Evolutionary conservation across 2,888 invertebrate species (phyloP).

Genomic region (Eilema caniola): DNA sequence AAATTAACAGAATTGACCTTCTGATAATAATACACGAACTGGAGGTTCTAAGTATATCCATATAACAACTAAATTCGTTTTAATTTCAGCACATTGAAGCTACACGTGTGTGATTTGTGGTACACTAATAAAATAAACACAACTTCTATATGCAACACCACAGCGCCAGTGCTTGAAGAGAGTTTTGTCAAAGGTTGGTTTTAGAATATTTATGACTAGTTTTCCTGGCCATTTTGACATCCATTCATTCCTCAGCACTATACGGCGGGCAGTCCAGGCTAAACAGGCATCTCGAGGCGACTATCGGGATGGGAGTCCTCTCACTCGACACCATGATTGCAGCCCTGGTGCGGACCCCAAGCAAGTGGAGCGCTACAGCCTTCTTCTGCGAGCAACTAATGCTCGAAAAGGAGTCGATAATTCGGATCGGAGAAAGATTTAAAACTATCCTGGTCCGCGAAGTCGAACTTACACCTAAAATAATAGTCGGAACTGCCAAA

Average conservation of each 20-base stretch:
- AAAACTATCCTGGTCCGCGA: too few species aligned
- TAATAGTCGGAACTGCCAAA: background rate
- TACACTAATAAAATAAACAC: constrained; percentile 37
- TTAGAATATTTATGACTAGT: background rate
- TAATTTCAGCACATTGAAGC: constrained; percentile 73
- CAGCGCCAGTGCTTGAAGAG: background rate
- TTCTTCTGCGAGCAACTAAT: too few species aligned
- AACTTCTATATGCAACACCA: constrained; percentile 29
- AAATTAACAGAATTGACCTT: too few species aligned
- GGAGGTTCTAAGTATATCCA: too few species aligned
- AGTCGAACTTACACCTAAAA: background rate
- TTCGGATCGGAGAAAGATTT: too few species aligned
- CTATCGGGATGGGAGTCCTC: too few species aligned
- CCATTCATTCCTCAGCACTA: background rate
- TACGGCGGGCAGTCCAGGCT: too few species aligned
- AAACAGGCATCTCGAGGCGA: background rate
- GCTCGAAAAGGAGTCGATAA: too few species aligned
- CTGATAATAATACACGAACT: too few species aligned
- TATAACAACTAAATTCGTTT: constrained; percentile 5
- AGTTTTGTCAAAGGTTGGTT: constrained; percentile 29
- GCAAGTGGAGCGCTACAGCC: too few species aligned
- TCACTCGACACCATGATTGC: too few species aligned
- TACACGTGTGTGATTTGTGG: constrained; percentile 70
- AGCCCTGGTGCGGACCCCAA: too few species aligned
- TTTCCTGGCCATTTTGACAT: background rate